Base-by-base conservation (phyloP, 2,113 vertebrate species). In the Emydura subglobosa region DNA sequence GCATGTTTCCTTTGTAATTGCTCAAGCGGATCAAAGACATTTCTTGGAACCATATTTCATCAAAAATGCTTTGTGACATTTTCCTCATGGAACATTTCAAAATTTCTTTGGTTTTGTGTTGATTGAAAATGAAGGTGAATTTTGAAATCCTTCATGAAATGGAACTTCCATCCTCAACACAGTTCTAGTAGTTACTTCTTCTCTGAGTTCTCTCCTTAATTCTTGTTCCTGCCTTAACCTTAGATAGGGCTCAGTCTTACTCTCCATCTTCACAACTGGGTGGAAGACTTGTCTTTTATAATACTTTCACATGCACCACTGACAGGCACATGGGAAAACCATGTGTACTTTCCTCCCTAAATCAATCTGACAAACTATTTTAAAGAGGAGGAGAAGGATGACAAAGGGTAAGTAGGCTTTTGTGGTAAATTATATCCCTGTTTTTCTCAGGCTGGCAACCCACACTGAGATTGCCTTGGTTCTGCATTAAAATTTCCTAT, bases 1-100 rank as follows among this genome's bases (percentile, higher is more conserved):
- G 17, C 79, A 55, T 34, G 83, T 72, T 72, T 3, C 8, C 55
- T 94, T 39, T 82, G 5, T 78, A 94, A 95, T 92, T 94, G 82
- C 79, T 80, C 82, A 51, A 91, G 54, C 25, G 90, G 24, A 53
- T 90, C 86, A 94, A 72, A 81, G 79, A 54, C 34, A 10, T 87
- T 93, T 84, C 81, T 16, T 53, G 59, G 90, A 86, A 81, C 11
- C 39, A 2, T 47, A 44, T 91, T 86, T 78, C 42, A 78, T 16
- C 25, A 61, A 78, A 59, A 53, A 6, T 84, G 24, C 9, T 84
- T 50, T 22, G 81, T 49, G 88, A 82, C 27, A 4, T 19, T 81
- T 74, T 92, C 12, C 68, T 81, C 1, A 78, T 57, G 29, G 50
- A 83, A 22, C 54, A 57, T 84, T 5, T n/a, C 78, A 8, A 39